phyloP scores from a whole-genome alignment of 2,888 invertebrate species.

The Rhynchonema sp. region DNA sequence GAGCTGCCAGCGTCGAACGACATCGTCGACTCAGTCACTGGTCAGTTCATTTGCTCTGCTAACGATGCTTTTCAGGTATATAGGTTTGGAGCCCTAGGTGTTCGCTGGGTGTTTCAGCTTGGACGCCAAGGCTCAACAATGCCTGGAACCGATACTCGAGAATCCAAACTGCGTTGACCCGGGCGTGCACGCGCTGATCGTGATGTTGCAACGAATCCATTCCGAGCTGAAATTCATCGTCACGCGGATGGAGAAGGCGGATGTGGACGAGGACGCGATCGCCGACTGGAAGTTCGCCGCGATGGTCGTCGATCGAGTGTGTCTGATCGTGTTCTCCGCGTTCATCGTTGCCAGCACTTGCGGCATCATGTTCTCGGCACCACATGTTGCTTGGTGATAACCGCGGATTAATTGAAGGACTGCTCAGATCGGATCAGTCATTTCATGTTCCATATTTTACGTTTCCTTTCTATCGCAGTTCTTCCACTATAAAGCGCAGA shows the following conservation, averaged over 20 bases:
- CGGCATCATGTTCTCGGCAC: slow-evolving; percentile 70
- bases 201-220: slow-evolving; percentile 16
- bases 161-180: slow-evolving; percentile 11
- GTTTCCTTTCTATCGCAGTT: too few relatives aligned
- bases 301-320: slow-evolving; percentile 37
- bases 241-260: slow-evolving; percentile 17
- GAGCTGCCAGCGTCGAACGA: neutral
- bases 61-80: neutral
- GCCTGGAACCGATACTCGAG: neutral
- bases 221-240: slow-evolving; percentile 13
- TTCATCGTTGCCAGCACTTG: slow-evolving; percentile 82
- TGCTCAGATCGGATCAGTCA: too few relatives aligned
- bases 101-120: neutral
- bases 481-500: too few relatives aligned
- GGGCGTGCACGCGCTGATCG: slow-evolving; percentile 17
- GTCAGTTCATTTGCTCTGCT: neutral
- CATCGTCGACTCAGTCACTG: neutral
- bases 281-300: slow-evolving; percentile 18
- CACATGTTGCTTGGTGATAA: slow-evolving; percentile 27
- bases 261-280: slow-evolving; percentile 21
- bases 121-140: neutral
- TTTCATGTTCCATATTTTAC: too few relatives aligned
- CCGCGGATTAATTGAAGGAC: too few relatives aligned
- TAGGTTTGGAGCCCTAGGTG: too few relatives aligned
- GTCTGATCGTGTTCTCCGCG: slow-evolving; percentile 79